phyloP scores from a whole-genome alignment of 2,113 vertebrate species.

The Hirundichthys speculiger region DNA sequence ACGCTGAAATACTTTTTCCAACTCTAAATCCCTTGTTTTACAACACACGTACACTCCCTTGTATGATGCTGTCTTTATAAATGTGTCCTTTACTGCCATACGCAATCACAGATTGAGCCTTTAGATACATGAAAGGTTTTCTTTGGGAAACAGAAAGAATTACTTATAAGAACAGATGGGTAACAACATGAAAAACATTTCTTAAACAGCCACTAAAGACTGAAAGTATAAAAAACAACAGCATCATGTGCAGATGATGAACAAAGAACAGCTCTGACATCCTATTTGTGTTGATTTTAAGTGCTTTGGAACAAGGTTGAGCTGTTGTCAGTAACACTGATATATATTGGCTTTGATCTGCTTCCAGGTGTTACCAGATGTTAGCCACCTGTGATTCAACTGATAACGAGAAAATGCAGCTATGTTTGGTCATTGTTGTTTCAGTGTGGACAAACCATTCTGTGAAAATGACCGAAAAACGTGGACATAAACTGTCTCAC shows the following conservation, averaged over 20 bases:
- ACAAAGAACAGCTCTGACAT: not conserved
- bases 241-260: not conserved
- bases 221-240: not conserved
- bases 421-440: no score
- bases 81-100: not conserved
- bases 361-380: slow-evolving; percentile 1
- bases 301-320: not conserved
- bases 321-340: not conserved
- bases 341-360: not conserved
- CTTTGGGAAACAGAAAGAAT: not conserved
- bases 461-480: no score
- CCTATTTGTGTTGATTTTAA: not conserved
- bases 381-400: not conserved
- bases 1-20: slow-evolving; percentile 6
- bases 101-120: not conserved
- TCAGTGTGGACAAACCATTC: no score
- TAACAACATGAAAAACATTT: not conserved
- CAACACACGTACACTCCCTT: not conserved
- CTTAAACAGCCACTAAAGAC: not conserved
- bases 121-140: not conserved
- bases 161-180: not conserved
- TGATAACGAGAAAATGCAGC: not conserved
- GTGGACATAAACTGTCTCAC: no score
- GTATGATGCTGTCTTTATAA: not conserved
- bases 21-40: slow-evolving; percentile 11